These are phyloP conservation scores for Cheilosia pagana DNA, from an alignment of 2,888 invertebrate genomes.

Conservation along the genomic window DNA sequence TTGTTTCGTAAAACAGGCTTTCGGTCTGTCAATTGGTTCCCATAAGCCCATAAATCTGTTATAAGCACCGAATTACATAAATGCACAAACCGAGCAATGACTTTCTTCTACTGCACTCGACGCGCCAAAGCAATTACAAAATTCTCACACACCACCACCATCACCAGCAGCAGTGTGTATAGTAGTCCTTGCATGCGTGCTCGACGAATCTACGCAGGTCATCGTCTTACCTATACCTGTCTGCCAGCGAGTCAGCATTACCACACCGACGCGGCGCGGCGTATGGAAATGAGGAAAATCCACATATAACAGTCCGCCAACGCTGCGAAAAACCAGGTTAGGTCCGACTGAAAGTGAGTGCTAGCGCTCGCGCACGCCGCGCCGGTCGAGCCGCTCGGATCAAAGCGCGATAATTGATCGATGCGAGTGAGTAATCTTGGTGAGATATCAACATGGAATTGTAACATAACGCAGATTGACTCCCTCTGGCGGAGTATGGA, in stretches of 20 bases:
- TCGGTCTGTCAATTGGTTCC: conserved; percentile 51
- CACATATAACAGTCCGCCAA: conserved; percentile 67
- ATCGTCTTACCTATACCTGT: conserved; percentile 25
- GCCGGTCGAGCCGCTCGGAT: conserved; percentile 36
- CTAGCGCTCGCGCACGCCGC: neutral
- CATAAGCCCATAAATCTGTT: conserved; percentile 65
- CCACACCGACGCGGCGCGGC: conserved; percentile 20
- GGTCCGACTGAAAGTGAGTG: conserved; percentile 40
- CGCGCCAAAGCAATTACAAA: conserved; percentile 70
- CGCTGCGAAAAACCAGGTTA: conserved; percentile 44
- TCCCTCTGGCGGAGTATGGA: conserved; percentile 45
- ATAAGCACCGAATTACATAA: conserved; percentile 64
- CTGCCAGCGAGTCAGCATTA: conserved; percentile 12
- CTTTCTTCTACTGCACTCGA: conserved; percentile 57
- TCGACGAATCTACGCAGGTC: conserved; percentile 64
- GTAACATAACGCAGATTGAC: conserved; percentile 53
- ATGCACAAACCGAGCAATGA: conserved; percentile 50
- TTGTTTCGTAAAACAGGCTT: conserved; percentile 57
- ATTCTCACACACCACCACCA: conserved; percentile 59
- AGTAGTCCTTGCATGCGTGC: conserved; percentile 71
- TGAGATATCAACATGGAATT: conserved; percentile 69
- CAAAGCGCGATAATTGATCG: conserved; percentile 74
- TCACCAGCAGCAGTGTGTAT: conserved; percentile 8
- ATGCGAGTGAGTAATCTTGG: conserved; percentile 71
- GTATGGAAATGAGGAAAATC: conserved; percentile 61